phyloP scores from a whole-genome alignment of 2,113 vertebrate species.

The Corvus moneduloides region DNA sequence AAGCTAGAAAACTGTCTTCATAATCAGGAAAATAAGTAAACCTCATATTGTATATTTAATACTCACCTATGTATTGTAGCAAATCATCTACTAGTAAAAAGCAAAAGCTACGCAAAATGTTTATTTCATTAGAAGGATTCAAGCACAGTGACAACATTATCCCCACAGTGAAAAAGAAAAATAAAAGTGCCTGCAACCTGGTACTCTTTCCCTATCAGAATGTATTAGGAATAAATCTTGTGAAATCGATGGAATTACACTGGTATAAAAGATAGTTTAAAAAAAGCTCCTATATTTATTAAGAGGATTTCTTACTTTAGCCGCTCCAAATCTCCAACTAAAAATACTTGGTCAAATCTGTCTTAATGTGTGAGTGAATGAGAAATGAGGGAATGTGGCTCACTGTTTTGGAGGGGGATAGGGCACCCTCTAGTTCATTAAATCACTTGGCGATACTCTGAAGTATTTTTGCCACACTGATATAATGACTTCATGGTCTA shows the following conservation, averaged over 20 bases:
- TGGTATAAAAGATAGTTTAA: slow-evolving; percentile 33
- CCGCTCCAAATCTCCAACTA: slow-evolving; percentile 40
- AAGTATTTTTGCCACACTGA: background rate
- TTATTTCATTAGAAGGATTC: background rate
- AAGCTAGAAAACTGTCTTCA: background rate
- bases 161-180: fast-evolving
- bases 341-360: slow-evolving; percentile 60
- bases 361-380: slow-evolving; percentile 19
- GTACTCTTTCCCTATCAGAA: background rate
- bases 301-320: slow-evolving; percentile 58
- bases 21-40: background rate
- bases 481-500: background rate
- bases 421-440: background rate
- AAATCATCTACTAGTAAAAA: background rate
- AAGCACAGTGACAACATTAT: background rate
- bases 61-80: background rate
- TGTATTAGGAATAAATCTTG: slow-evolving; percentile 16
- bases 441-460: background rate
- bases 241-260: slow-evolving; percentile 40
- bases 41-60: background rate
- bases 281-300: slow-evolving; percentile 48
- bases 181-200: background rate
- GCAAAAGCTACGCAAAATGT: background rate
- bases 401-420: background rate
- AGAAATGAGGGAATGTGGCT: background rate